Conservation (phyloP, 2,797 vertebrate genomes). For the Molossus molossus region DNA sequence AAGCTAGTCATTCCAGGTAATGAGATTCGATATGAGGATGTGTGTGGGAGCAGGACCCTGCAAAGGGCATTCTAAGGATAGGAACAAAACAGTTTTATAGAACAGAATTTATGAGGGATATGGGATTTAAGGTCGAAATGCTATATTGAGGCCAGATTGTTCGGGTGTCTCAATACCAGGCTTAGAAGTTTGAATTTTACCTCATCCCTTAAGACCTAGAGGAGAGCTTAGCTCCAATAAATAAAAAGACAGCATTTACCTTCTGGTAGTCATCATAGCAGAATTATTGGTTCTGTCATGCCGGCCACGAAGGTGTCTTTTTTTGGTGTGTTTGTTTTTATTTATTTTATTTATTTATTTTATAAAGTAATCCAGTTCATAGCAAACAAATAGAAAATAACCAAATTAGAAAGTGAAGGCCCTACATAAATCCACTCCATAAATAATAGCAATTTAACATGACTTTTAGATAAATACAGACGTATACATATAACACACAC, state of each 20-base stretch:
- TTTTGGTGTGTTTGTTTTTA: not conserved
- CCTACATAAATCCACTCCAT: not conserved
- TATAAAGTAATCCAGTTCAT: not conserved
- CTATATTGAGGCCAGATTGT: not conserved
- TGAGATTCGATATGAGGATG: slow-evolving; percentile 50
- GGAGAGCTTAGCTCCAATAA: slow-evolving; percentile 26
- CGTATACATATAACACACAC: not conserved
- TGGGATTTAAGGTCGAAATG: slow-evolving; percentile 50
- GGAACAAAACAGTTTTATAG: slow-evolving; percentile 43
- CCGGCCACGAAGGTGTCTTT: not conserved
- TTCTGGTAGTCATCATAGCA: not conserved
- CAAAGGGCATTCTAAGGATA: slow-evolving; percentile 3
- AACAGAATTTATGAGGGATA: slow-evolving; percentile 34
- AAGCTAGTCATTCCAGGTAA: not conserved
- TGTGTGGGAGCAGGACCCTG: not conserved
- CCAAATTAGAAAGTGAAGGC: not conserved
- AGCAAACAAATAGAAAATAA: not conserved
- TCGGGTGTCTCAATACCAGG: not conserved
- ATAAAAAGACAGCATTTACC: not conserved
- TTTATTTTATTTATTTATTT: not conserved
- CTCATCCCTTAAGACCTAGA: not conserved
- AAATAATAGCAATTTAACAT: not conserved
- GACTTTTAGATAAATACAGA: not conserved
- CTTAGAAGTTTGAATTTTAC: slow-evolving; percentile 9
- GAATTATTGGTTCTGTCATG: not conserved